Base-by-base conservation (phyloP, 1,140 invertebrate species). In the Drosophila carrolli region DNA sequence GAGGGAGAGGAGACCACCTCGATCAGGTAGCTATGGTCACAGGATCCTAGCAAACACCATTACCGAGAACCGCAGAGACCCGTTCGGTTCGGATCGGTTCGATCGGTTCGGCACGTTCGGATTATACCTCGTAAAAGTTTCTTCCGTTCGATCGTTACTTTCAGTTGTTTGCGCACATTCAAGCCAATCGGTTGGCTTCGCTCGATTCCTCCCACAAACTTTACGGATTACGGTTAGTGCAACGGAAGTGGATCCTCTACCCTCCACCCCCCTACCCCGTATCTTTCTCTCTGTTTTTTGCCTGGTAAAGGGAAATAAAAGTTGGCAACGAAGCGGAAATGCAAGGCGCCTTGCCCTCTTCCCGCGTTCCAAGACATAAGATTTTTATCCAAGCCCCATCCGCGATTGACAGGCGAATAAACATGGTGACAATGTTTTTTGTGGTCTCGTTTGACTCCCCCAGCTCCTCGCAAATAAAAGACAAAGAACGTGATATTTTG, bases 241-340 rank as follows among this genome's bases (percentile, higher is more conserved):
- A 71, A 38, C 82, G 82, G 82, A 86, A 88, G 75, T 86, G 61
- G 43, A 27, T 29, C 38, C 56, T 27, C n/a, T 13, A 14, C 32
- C 23, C 54, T 27, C 29, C 27, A n/a, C 2, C 23, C 23, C 29
- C 29, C 29, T 0, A 32, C 29, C 8, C 29, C 7, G 1, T 16
- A 32, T 11, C 32, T 44, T 37, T 48, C 27, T 40, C 7, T 8
- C 7, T 4, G 10, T 38, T 57, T 41, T 14, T 10, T 47, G 37
- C 35, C 29, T 59, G 60, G 32, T 1, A 41, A 59, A 57, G 16
- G 48, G 43, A 51, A 58, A 59, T 78, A 82, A 75, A 78, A 63
- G 62, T 86, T 88, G 75, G 79, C 83, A 88, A 70, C 84, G 41
- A 89, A 83, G 83, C 84, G 83, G 83, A 86, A 86, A 86, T 88